Evolutionary conservation across 2,888 invertebrate species (phyloP).

Genomic region (Drosophila cyrtoloma): DNA sequence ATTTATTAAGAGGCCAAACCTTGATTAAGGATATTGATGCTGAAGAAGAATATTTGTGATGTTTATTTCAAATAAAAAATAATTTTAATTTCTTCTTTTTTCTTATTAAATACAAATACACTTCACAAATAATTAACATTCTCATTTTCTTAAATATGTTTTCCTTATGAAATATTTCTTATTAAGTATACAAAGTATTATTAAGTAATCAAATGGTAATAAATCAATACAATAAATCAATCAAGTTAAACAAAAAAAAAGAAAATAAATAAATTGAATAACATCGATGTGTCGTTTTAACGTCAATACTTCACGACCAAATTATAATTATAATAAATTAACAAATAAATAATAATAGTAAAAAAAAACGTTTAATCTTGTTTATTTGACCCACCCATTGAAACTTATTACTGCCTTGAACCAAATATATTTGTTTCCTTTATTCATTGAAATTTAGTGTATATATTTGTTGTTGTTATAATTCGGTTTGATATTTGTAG

Average conservation of each 20-base stretch:
- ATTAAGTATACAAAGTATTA: background rate
- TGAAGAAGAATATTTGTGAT: background rate
- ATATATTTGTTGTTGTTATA: slow-evolving; percentile 54
- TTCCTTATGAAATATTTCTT: background rate
- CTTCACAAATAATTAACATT: background rate
- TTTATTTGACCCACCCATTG: background rate
- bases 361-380: background rate
- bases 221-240: background rate
- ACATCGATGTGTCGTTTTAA: background rate
- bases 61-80: background rate
- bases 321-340: background rate
- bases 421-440: slow-evolving; percentile 51
- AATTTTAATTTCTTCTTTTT: background rate
- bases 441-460: slow-evolving; percentile 50
- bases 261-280: background rate
- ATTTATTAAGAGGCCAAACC: background rate
- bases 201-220: background rate
- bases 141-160: background rate
- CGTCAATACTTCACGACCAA: background rate
- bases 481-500: slow-evolving; percentile 47
- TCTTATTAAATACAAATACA: background rate
- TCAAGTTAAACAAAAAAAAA: background rate
- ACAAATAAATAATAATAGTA: background rate
- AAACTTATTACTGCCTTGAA: slow-evolving; percentile 11
- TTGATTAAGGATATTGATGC: background rate